phyloP scores from a whole-genome alignment of 2,888 invertebrate species.

The Eumacrocentrus americanus region DNA sequence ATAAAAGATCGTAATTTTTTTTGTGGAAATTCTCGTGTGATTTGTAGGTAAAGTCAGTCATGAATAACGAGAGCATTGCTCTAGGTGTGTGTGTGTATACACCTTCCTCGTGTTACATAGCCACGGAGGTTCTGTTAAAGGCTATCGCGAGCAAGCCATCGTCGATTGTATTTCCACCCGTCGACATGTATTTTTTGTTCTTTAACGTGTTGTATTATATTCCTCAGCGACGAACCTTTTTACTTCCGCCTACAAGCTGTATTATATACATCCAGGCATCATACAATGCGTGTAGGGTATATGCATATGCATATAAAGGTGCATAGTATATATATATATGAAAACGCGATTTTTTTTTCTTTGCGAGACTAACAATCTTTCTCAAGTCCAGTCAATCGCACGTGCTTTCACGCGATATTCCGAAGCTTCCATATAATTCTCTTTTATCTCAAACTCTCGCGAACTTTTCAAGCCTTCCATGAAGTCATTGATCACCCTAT shows the following conservation, averaged over 20 bases:
- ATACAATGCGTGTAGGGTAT: too few relatives aligned
- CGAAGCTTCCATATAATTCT: background rate
- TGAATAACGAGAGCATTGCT: conserved; percentile 26
- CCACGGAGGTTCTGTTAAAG: conserved; percentile 25
- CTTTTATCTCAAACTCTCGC: background rate
- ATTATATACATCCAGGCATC: background rate
- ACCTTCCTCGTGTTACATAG: conserved; percentile 21
- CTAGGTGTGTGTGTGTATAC: background rate
- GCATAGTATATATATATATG: background rate
- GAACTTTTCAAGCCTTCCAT: too few relatives aligned
- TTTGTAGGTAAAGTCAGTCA: background rate
- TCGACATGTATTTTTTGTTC: conserved; percentile 30
- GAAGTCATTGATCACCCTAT: too few relatives aligned
- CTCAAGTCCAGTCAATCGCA: conserved; percentile 24
- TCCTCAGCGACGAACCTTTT: conserved; percentile 8
- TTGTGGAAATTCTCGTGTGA: too few relatives aligned
- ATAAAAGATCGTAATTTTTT: background rate
- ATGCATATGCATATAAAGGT: conserved; percentile 1
- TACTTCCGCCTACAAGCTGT: conserved; percentile 33
- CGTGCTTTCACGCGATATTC: conserved; percentile 16
- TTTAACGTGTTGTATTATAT: conserved; percentile 5
- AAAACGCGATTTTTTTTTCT: background rate
- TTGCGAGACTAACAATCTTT: conserved; percentile 16
- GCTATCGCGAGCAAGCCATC: conserved; percentile 35
- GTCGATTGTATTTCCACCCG: conserved; percentile 35